Conservation (phyloP, 2,888 invertebrate genomes). For the Caradrina clavipalpis region DNA sequence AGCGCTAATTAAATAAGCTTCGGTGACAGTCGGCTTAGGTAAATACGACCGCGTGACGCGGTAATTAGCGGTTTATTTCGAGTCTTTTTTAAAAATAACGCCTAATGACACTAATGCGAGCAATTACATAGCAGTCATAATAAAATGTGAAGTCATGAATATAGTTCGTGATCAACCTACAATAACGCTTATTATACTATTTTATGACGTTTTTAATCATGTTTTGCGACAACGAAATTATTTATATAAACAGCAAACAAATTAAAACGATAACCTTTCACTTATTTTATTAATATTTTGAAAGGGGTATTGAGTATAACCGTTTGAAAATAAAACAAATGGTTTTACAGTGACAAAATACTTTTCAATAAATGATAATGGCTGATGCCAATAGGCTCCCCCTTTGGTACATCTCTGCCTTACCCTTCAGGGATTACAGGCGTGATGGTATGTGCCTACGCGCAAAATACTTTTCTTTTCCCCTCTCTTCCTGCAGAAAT, state of each 20-base stretch:
- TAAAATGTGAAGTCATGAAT: constrained; percentile 35
- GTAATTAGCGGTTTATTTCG: constrained; percentile 58
- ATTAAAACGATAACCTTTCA: constrained; percentile 7
- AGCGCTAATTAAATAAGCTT: constrained; percentile 45
- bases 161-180: constrained; percentile 42
- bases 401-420: too few species aligned
- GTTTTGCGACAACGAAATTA: constrained; percentile 25
- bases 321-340: neutral
- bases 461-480: too few species aligned
- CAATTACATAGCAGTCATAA: constrained; percentile 34
- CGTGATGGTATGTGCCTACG: too few species aligned
- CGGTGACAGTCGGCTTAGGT: constrained; percentile 34
- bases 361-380: too few species aligned
- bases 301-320: constrained; percentile 5
- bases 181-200: constrained; percentile 37
- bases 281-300: constrained; percentile 1
- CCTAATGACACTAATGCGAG: constrained; percentile 43
- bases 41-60: constrained; percentile 49
- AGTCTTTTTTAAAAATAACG: constrained; percentile 46
- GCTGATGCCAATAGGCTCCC: too few species aligned
- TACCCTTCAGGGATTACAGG: too few species aligned
- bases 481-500: too few species aligned
- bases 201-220: constrained; percentile 31
- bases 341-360: too few species aligned
- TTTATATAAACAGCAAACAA: constrained; percentile 24